Base-by-base conservation (phyloP, 2,797 vertebrate genomes). In the Atherinosoma microstoma region DNA sequence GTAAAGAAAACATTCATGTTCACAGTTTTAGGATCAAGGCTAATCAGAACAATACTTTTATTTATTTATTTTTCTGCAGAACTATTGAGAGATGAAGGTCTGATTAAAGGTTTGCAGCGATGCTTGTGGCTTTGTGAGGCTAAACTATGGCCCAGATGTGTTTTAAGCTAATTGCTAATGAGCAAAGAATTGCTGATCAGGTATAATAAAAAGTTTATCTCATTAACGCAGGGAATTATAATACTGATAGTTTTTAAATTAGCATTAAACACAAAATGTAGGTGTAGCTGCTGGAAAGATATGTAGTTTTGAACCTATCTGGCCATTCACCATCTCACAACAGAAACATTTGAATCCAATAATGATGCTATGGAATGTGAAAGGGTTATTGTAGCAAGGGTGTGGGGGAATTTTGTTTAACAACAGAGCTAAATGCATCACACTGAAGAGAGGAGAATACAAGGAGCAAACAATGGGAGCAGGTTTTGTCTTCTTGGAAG, bases 11-110 rank as follows among this genome's bases (percentile, higher is more conserved):
- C 3, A 13, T 42, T 54, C 10, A 63, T 65, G 13, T 61, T 73
- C 64, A 69, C 56, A 72, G 62, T 69, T 83, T 58, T 32, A 42
- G 29, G 64, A 67, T 35, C 30, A 56, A 38, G 34, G 35, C 47
- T 67, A 30, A 30, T 60, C 32, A 38, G 47, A 71, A 30, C 5
- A 27, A 49, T 58, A 29, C 18, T 32, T 47, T 35, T 64, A 11
- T 38, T 36, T 24, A 16, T 3, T 29, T 12, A 4, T 16, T 77
- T 51, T 9, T 22, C 36, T 64, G 9, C 7, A 58, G n/a, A 38
- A 35, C 6, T 4, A 13, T 67, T 35, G 20, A 20, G 24, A 57
- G 16, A 35, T 49, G 42, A 42, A 29, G 16, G 49, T 59, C 2
- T 36, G 36, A 45, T 38, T 29, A 42, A 32, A 24, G n/a, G 18